phyloP scores from a whole-genome alignment of 2,113 vertebrate genomes.

The Grallaria varia region DNA sequence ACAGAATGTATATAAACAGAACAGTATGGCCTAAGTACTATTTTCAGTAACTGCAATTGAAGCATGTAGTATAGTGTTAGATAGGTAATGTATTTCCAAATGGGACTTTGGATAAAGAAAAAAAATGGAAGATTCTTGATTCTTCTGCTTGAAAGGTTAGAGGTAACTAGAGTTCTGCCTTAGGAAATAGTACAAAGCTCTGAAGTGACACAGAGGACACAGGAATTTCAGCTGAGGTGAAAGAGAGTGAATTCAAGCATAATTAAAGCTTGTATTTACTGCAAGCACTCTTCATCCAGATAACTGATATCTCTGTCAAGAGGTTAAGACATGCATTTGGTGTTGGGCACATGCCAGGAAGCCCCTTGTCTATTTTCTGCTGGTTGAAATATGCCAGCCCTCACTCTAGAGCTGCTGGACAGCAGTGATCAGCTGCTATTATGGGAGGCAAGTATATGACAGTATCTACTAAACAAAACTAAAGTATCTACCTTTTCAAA shows the following conservation, averaged over 20 bases:
- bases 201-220: not conserved
- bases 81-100: not conserved
- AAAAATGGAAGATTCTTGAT: not conserved
- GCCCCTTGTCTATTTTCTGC: not conserved
- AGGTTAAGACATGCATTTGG: not conserved
- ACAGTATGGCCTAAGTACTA: not conserved
- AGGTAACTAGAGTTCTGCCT: not conserved
- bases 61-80: not conserved
- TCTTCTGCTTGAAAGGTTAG: not conserved
- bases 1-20: not conserved
- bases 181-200: not conserved
- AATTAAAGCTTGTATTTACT: not conserved
- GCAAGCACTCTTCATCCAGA: not conserved
- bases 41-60: not conserved
- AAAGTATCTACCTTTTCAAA: constrained; percentile 75
- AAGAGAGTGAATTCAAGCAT: not conserved
- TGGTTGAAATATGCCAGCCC: not conserved
- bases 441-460: not conserved
- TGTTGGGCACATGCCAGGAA: not conserved
- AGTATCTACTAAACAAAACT: not conserved
- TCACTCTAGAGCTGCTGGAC: not conserved
- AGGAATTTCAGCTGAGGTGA: not conserved
- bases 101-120: not conserved
- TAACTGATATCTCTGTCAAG: not conserved
- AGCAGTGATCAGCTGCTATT: not conserved